These are phyloP conservation scores for Salmo trutta DNA, from an alignment of 2,797 vertebrate genomes.

Conservation along the genomic window DNA sequence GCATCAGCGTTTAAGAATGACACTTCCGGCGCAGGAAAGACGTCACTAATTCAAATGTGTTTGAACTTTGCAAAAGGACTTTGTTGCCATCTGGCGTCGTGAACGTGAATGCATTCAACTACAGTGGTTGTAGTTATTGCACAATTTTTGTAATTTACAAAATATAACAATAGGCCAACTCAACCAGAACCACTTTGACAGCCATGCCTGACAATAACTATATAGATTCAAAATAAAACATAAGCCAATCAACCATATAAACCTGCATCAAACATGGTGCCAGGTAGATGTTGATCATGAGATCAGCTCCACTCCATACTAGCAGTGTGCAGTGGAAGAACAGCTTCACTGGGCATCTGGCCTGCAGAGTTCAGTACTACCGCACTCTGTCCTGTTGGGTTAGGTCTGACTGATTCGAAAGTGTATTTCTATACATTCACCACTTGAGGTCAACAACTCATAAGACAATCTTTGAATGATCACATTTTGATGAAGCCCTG, in stretches of 20 bases:
- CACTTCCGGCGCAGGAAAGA: constrained; percentile 62
- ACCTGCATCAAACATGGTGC: not conserved
- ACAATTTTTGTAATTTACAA: not conserved
- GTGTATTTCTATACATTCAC: not conserved
- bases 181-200: not conserved
- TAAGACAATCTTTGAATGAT: not conserved
- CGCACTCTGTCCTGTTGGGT: not conserved
- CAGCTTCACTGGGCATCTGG: not conserved
- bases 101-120: not conserved
- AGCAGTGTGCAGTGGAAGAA: not conserved
- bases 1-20: constrained; percentile 69
- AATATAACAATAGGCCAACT: not conserved
- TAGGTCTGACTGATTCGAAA: not conserved
- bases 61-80: not conserved
- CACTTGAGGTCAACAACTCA: not conserved
- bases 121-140: no score
- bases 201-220: not conserved
- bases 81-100: not conserved
- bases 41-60: constrained; percentile 42
- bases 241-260: not conserved
- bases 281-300: not conserved
- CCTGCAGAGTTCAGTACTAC: not conserved
- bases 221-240: not conserved
- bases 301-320: not conserved
- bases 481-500: not conserved